Evolutionary conservation across 1,140 invertebrate species (phyloP), one percentile per base, ranked within the genome.

Genomic region (Cydia pomonella): DNA sequence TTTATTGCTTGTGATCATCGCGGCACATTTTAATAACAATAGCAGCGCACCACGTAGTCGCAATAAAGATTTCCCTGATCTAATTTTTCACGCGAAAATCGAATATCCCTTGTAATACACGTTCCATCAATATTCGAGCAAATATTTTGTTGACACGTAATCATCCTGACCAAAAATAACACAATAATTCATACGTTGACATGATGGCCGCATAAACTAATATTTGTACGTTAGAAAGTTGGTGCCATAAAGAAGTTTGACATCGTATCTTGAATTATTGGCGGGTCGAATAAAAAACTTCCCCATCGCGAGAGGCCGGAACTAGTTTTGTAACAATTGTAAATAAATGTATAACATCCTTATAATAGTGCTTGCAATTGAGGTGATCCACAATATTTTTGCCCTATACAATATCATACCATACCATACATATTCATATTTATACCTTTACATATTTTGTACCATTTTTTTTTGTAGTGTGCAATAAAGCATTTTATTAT

Each of bases 231-330:
- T 77, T 75, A 74, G 75, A 80, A 83, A 75, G 75, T 81, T 80
- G 81, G 73, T 75, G 80, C 80, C 77, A 87, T 85, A 88, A 88
- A 89, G 47, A 88, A 88, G 76, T 84, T 84, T 77, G 79, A 87
- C 83, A 83, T 79, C 79, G 79, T 80, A 85, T 84, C 83, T 86
- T 84, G 86, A 88, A 78, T 85, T 90, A 88, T 90, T 84, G 82
- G 82, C 76, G 75, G 71, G 76, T 41, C 73, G 79, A 82, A 82
- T 86, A 80, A 87, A 90, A 87, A 88, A 85, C 79, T 89, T 85
- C 63, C 47, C 69, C 73, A 79, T 84, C 73, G 74, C 79, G 74
- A 83, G 77, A 59, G 77, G 75, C 79, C 78, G 84, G 84, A 82
- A 80, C 73, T 84, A 88, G 81, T 88, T 90, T 82, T 80, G 82